phyloP scores from a whole-genome alignment of 2,797 vertebrate genomes.

The Platalea minor region DNA sequence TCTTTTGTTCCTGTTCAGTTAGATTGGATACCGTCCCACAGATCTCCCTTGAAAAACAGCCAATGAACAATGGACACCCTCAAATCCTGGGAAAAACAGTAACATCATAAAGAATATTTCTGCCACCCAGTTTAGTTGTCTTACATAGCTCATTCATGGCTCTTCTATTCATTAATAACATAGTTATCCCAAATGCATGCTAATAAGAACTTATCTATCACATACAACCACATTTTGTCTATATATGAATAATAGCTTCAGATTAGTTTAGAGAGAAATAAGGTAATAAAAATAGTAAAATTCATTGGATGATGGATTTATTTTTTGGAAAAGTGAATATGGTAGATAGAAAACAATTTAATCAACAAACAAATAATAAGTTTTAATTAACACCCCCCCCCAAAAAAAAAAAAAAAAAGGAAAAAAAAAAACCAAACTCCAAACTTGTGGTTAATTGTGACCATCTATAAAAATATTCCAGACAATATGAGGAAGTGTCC shows the following conservation, averaged over 20 bases:
- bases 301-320: neutral
- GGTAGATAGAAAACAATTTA: neutral
- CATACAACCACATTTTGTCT: neutral
- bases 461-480: slow-evolving; percentile 31
- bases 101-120: neutral
- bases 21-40: neutral
- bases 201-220: neutral
- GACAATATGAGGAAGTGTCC: slow-evolving; percentile 6
- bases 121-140: neutral
- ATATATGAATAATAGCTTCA: neutral
- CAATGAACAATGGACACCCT: neutral
- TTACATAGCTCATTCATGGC: neutral
- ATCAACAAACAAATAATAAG: slow-evolving; percentile 16
- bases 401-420: neutral
- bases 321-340: neutral
- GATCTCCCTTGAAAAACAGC: neutral
- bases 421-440: too few species aligned
- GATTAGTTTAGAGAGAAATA: neutral
- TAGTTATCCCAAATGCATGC: neutral
- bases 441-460: neutral
- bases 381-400: neutral
- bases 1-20: neutral
- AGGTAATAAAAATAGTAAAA: neutral
- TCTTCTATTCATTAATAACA: neutral
- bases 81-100: neutral